Conservation (phyloP, 2,797 vertebrate species). For the Sebastes matsubarae region DNA sequence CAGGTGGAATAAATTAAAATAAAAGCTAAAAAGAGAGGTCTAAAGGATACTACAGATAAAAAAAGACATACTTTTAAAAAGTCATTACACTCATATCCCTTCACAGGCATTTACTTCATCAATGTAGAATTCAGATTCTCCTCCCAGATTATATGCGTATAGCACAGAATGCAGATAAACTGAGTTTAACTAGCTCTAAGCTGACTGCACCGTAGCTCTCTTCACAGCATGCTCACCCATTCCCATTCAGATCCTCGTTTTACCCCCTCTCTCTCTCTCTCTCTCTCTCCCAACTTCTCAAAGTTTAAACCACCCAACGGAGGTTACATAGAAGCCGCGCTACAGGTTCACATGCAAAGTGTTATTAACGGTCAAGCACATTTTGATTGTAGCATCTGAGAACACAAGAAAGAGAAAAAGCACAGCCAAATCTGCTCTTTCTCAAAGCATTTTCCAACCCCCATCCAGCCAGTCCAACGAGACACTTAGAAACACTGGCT, state of each 20-base stretch:
- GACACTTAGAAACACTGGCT: constrained; percentile 74
- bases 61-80: background rate
- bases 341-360: constrained; percentile 54
- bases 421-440: constrained; percentile 61
- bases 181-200: constrained; percentile 29
- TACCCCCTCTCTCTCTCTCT: background rate
- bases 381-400: constrained; percentile 51
- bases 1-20: background rate
- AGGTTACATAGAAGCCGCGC: background rate
- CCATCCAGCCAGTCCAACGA: constrained; percentile 50
- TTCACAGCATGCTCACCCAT: constrained; percentile 33
- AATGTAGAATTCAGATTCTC: background rate
- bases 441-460: constrained; percentile 59
- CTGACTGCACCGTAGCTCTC: constrained; percentile 37
- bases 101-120: constrained; percentile 1
- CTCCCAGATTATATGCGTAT: background rate
- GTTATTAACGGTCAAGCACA: constrained; percentile 28
- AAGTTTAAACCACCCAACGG: constrained; percentile 10
- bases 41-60: background rate
- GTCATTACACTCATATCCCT: background rate
- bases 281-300: constrained; percentile 1
- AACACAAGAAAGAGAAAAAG: constrained; percentile 49
- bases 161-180: constrained; percentile 36
- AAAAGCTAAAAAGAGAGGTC: background rate
- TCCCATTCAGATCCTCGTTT: constrained; percentile 34